Evolutionary conservation across 1,140 invertebrate genomes (phyloP).

Genomic region (Drosophila eugracilis): DNA sequence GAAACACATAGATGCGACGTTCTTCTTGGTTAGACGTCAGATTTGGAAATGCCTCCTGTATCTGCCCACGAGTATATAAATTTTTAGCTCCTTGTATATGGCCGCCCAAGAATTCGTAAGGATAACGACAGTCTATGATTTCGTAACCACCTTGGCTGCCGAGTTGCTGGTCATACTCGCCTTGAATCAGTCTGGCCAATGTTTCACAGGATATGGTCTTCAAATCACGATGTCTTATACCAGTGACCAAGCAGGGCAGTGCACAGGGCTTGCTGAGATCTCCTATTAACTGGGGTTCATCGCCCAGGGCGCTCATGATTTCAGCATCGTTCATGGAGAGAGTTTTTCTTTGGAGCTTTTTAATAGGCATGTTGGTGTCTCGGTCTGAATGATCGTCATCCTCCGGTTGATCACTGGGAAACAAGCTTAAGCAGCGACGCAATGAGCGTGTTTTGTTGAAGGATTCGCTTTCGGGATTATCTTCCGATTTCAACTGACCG

Average conservation of each 20-base stretch:
- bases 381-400: neutral
- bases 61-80: conserved; percentile 90
- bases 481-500: conserved; percentile 45
- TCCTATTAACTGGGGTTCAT: conserved; percentile 91
- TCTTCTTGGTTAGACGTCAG: conserved; percentile 79
- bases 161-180: conserved; percentile 88
- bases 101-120: conserved; percentile 97
- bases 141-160: conserved; percentile 86
- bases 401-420: conserved; percentile 35
- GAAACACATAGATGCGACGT: conserved; percentile 94
- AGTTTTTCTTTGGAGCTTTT: conserved; percentile 40
- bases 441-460: conserved; percentile 33
- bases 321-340: conserved; percentile 75
- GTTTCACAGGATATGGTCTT: conserved; percentile 92
- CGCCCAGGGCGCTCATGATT: conserved; percentile 65
- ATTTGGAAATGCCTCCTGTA: conserved; percentile 87
- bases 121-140: conserved; percentile 94
- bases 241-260: conserved; percentile 89
- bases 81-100: conserved; percentile 95
- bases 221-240: conserved; percentile 92
- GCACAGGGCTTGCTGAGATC: conserved; percentile 92
- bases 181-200: conserved; percentile 89
- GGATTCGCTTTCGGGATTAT: conserved; percentile 1
- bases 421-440: conserved; percentile 82
- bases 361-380: neutral